A percentile compares a stretch with the other conserved stretches of the same genome.
Evolutionary conservation across 2,113 vertebrate species (phyloP).

Genomic region (Ammodytes dubius): DNA sequence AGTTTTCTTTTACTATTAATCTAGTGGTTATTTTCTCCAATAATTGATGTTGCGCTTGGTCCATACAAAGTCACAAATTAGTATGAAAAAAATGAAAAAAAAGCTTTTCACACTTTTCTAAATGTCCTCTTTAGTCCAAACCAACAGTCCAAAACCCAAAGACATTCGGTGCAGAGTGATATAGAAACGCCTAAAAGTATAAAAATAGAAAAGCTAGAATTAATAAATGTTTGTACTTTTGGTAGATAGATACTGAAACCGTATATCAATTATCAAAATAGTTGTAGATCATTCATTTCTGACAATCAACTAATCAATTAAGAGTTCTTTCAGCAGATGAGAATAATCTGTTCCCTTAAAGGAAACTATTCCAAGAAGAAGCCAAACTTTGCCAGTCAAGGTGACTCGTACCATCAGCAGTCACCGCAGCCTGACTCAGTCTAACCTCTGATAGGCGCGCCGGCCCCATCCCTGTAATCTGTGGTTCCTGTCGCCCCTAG

Average conservation of each 20-base stretch:
- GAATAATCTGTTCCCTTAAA: neutral
- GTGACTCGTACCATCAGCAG: slow-evolving; percentile 71
- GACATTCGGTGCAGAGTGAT: neutral
- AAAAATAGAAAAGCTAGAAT: neutral
- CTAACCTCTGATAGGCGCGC: slow-evolving; percentile 76
- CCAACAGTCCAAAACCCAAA: neutral
- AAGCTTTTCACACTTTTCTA: neutral
- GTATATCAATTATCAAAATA: neutral
- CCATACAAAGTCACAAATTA: neutral
- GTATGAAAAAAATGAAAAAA: neutral
- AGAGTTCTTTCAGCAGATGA: neutral
- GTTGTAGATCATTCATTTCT: neutral
- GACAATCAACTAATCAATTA: neutral
- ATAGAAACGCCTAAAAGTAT: neutral
- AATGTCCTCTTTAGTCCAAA: neutral
- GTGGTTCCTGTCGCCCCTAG: slow-evolving; percentile 76
- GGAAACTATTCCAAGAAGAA: slow-evolving; percentile 10
- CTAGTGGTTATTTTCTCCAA: neutral
- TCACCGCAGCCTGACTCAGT: slow-evolving; percentile 82
- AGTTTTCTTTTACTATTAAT: neutral
- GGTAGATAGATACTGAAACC: neutral
- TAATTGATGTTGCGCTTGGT: neutral
- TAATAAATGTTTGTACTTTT: neutral
- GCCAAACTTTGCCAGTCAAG: slow-evolving; percentile 68
- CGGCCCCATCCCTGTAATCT: slow-evolving; percentile 84